Evolutionary conservation across 2,888 invertebrate genomes (phyloP).

Genomic region (Laspeyria flexula): DNA sequence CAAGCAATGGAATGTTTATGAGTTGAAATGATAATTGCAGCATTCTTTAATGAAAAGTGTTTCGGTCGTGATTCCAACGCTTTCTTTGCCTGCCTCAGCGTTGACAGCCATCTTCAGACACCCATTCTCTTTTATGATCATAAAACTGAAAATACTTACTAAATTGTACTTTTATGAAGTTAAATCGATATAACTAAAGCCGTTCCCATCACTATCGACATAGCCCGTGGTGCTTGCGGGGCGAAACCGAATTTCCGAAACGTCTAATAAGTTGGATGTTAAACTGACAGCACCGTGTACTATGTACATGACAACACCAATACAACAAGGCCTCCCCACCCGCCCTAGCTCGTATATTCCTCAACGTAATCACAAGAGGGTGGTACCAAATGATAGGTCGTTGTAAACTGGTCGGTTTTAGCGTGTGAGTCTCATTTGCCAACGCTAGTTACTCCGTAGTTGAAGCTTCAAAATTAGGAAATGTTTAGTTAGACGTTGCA

Average conservation of each 20-base stretch:
- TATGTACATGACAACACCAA: slow-evolving; percentile 74
- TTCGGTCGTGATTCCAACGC: no score
- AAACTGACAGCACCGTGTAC: slow-evolving; percentile 76
- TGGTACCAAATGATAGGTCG: slow-evolving; percentile 54
- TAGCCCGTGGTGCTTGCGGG: slow-evolving; percentile 75
- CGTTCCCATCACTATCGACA: slow-evolving; percentile 55
- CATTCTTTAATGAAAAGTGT: no score
- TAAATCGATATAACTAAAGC: slow-evolving; percentile 38
- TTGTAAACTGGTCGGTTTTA: slow-evolving; percentile 51
- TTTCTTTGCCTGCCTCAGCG: no score
- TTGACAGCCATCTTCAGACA: no score
- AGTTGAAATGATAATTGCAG: no score
- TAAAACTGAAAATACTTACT: neutral
- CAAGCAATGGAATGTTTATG: no score
- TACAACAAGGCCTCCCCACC: slow-evolving; percentile 50
- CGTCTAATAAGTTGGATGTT: slow-evolving; percentile 85
- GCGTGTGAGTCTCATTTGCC: slow-evolving; percentile 75
- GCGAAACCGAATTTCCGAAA: slow-evolving; percentile 85
- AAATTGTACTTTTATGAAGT: neutral
- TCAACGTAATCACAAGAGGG: slow-evolving; percentile 37
- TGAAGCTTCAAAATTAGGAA: slow-evolving; percentile 71
- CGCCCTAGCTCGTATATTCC: slow-evolving; percentile 38
- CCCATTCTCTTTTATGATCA: no score
- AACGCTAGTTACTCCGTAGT: slow-evolving; percentile 70
- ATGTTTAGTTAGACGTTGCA: slow-evolving; percentile 70